Percentiles rank a stretch among this genome's conserved stretches.
Conservation (phyloP, 2,113 vertebrate species). For the Oncorhynchus masou region DNA sequence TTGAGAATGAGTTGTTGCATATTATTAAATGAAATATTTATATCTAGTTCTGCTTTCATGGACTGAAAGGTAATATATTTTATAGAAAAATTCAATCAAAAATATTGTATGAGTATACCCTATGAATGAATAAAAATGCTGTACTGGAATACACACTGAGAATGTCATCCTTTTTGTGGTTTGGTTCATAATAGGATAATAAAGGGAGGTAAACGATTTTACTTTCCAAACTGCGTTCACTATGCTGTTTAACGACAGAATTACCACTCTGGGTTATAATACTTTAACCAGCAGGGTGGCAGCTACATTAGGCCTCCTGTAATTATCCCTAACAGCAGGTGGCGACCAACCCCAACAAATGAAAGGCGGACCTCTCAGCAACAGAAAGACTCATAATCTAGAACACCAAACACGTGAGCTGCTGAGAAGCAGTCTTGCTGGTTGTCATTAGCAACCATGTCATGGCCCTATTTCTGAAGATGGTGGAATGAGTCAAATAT, state of each 20-base stretch:
- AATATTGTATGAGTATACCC: conserved; percentile 65
- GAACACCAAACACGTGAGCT: conserved; percentile 4
- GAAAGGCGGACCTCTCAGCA: conserved; percentile 18
- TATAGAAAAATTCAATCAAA: conserved; percentile 55
- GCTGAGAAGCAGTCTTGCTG: conserved; percentile 38
- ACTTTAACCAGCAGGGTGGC: background rate
- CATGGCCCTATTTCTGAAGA: conserved; percentile 56
- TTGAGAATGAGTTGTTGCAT: conserved; percentile 66
- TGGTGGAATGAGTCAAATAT: conserved; percentile 47
- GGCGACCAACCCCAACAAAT: conserved; percentile 64
- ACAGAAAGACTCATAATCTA: background rate
- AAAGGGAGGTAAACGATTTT: background rate
- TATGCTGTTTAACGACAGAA: background rate
- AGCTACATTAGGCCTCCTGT: background rate
- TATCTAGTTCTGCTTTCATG: conserved; percentile 70
- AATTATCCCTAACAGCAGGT: conserved; percentile 61
- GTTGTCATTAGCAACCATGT: conserved; percentile 70
- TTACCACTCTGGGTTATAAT: background rate
- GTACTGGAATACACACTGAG: conserved; percentile 29
- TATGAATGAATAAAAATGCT: conserved; percentile 67
- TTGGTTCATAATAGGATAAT: background rate
- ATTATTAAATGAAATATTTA: conserved; percentile 65
- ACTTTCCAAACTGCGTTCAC: background rate
- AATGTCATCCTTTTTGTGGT: background rate
- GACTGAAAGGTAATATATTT: conserved; percentile 74